These are phyloP conservation scores for Drosophila yakuba DNA, from an alignment of 1,140 invertebrate genomes.

Conservation along the genomic window DNA sequence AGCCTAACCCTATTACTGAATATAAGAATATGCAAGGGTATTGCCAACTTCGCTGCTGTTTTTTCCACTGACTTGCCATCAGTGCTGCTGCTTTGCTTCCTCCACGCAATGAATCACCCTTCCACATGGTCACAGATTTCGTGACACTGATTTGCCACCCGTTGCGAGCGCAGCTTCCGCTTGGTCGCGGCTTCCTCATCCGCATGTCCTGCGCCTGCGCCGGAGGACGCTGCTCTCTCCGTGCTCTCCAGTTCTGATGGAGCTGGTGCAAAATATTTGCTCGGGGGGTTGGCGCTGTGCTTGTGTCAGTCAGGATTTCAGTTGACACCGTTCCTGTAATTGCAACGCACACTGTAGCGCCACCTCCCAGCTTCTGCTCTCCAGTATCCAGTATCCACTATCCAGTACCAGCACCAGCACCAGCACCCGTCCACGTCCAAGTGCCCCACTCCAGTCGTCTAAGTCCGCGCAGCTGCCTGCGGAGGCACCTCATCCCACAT, in stretches of 20 bases:
- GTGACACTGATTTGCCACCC: constrained; percentile 38
- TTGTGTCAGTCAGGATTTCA: constrained; percentile 71
- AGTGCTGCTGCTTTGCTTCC: constrained; percentile 13
- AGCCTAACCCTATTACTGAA: too few species aligned
- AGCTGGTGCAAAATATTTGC: constrained; percentile 49
- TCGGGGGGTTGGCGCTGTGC: constrained; percentile 68
- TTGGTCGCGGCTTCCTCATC: constrained; percentile 32
- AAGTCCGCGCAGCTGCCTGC: constrained; percentile 60
- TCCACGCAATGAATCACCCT: constrained; percentile 16
- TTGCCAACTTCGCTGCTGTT: background rate
- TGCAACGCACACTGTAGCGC: constrained; percentile 62
- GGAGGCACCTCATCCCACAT: constrained; percentile 39
- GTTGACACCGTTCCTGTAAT: constrained; percentile 77
- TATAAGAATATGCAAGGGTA: background rate
- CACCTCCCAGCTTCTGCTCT: constrained; percentile 43
- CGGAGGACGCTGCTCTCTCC: background rate
- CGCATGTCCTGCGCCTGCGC: constrained; percentile 58
- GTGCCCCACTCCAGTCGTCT: constrained; percentile 18
- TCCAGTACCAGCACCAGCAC: constrained; percentile 1
- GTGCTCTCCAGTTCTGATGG: constrained; percentile 19
- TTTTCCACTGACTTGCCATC: background rate
- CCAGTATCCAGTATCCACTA: constrained; percentile 12
- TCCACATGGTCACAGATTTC: constrained; percentile 21
- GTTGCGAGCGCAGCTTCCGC: constrained; percentile 38
- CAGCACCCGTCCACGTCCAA: background rate